Conservation (phyloP, 2,113 vertebrate genomes). For the Nesospiza acunhae region DNA sequence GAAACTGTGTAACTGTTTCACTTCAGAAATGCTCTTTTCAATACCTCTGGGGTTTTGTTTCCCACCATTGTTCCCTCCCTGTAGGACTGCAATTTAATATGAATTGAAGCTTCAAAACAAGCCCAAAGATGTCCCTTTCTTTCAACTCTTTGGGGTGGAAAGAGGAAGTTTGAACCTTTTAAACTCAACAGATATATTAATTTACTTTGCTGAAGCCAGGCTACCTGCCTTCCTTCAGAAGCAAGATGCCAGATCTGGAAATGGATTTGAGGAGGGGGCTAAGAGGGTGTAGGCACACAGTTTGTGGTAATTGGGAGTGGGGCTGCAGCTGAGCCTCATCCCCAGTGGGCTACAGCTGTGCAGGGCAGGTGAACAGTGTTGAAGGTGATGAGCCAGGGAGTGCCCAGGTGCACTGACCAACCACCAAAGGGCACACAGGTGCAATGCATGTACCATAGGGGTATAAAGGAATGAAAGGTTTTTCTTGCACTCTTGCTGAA, state of each 20-base stretch:
- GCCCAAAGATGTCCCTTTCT: background rate
- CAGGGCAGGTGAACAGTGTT: background rate
- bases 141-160: background rate
- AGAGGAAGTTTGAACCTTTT: background rate
- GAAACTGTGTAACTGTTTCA: background rate
- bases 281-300: background rate
- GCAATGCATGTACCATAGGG: background rate
- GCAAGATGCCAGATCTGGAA: background rate
- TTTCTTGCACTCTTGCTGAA: background rate
- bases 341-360: background rate
- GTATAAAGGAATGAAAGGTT: background rate
- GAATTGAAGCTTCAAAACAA: background rate
- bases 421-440: background rate
- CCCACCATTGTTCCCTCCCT: background rate
- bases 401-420: background rate
- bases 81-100: background rate
- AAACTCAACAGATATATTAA: background rate
- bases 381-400: background rate
- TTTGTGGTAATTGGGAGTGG: background rate
- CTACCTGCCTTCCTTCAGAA: background rate
- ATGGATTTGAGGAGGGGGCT: background rate
- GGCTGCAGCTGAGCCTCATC: background rate
- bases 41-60: background rate
- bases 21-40: background rate
- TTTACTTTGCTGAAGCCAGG: background rate